phyloP scores from a whole-genome alignment of 2,797 vertebrate genomes.

The Smutsia gigantea region DNA sequence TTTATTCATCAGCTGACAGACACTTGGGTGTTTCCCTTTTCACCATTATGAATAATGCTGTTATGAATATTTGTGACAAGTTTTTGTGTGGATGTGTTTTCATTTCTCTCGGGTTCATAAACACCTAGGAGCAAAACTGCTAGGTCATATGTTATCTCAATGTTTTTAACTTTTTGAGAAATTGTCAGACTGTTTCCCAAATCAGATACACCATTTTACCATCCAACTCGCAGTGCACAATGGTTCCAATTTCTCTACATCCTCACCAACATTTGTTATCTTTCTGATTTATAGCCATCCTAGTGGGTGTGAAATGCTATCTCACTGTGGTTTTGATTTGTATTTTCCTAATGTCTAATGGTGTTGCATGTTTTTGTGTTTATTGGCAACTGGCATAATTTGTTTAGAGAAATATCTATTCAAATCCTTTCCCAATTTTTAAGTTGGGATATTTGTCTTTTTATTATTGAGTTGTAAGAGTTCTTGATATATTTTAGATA shows the following conservation, averaged over 20 bases:
- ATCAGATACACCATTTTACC: background rate
- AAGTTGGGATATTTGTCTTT: background rate
- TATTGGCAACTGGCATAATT: background rate
- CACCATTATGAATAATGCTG: background rate
- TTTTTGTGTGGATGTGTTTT: background rate
- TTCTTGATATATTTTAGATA: background rate
- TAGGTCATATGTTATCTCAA: background rate
- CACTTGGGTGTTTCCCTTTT: background rate
- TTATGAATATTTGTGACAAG: background rate
- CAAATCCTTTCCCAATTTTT: background rate
- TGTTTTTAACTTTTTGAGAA: background rate
- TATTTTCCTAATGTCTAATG: background rate
- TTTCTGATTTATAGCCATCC: background rate
- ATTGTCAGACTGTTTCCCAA: too few relatives aligned
- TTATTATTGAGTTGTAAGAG: background rate
- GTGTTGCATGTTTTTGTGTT: background rate
- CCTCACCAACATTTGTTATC: background rate
- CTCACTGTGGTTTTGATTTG: background rate
- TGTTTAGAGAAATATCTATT: background rate
- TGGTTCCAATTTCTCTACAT: background rate
- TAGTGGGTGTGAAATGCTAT: background rate
- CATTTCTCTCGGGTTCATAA: background rate
- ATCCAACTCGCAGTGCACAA: background rate
- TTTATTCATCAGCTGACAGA: background rate
- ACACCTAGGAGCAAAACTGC: background rate